Percentiles rank a stretch among this genome's conserved stretches.
Conservation (phyloP, 2,113 vertebrate species). For the Neotoma lepida region DNA sequence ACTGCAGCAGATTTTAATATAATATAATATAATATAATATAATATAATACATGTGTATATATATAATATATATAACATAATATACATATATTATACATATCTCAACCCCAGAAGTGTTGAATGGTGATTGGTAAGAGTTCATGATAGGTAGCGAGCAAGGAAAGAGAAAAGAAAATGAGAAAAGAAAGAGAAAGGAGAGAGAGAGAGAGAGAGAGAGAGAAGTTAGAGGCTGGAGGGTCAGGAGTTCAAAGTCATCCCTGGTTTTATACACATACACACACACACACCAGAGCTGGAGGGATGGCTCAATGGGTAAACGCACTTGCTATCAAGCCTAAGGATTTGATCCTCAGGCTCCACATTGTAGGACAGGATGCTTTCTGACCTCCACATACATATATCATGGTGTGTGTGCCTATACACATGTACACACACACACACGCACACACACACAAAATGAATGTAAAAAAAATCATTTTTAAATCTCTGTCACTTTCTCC, state of each 20-base stretch:
- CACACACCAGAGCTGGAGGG: background rate
- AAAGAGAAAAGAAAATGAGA: background rate
- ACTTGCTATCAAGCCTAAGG: background rate
- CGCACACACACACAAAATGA: background rate
- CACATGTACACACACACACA: background rate
- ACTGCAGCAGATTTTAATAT: background rate
- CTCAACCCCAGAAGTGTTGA: slow-evolving; percentile 68
- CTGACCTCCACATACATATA: background rate
- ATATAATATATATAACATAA: no score
- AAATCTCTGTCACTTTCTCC: background rate
- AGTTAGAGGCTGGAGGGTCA: background rate
- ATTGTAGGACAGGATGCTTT: background rate
- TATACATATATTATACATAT: background rate
- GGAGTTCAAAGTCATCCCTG: background rate
- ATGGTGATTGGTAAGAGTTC: slow-evolving; percentile 67
- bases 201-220: background rate
- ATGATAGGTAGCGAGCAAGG: slow-evolving; percentile 7
- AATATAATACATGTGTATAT: no score
- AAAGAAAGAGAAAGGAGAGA: background rate
- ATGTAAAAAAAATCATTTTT: background rate
- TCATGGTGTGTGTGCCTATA: background rate
- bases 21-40: background rate
- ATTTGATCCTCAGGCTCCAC: background rate
- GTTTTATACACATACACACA: background rate
- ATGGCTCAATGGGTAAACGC: background rate